These are phyloP conservation scores for Phengaris arion DNA, from an alignment of 2,888 invertebrate genomes.

Conservation along the genomic window DNA sequence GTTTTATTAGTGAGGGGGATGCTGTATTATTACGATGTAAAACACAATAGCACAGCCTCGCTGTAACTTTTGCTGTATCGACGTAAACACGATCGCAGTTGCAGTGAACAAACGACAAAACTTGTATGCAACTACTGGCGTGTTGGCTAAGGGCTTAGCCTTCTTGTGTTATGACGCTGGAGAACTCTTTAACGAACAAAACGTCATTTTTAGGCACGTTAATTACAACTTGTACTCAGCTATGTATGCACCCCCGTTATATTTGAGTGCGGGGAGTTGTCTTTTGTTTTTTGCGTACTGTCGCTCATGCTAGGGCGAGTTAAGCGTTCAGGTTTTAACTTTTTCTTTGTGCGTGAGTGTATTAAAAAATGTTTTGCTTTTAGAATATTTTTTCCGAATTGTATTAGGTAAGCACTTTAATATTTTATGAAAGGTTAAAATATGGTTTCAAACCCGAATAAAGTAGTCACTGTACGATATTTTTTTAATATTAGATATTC, in stretches of 20 bases:
- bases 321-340: neutral
- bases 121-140: neutral
- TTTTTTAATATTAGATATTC: no score
- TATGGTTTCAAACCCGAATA: no score
- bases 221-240: constrained; percentile 27
- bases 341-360: constrained; percentile 2
- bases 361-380: constrained; percentile 11
- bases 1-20: no score
- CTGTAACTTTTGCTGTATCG: neutral
- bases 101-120: neutral
- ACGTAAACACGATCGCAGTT: neutral
- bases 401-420: neutral
- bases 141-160: neutral
- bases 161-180: neutral
- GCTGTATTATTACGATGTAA: neutral
- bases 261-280: constrained; percentile 31
- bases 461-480: no score
- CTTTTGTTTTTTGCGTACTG: constrained; percentile 36
- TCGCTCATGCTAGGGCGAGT: constrained; percentile 13
- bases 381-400: neutral
- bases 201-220: constrained; percentile 23
- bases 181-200: constrained; percentile 15
- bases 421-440: neutral
- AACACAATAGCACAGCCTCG: neutral
- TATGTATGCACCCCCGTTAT: constrained; percentile 1